Percentiles rank a stretch among this genome's conserved stretches.
phyloP scores from a whole-genome alignment of 2,888 invertebrate genomes.

The Acleris laterana region DNA sequence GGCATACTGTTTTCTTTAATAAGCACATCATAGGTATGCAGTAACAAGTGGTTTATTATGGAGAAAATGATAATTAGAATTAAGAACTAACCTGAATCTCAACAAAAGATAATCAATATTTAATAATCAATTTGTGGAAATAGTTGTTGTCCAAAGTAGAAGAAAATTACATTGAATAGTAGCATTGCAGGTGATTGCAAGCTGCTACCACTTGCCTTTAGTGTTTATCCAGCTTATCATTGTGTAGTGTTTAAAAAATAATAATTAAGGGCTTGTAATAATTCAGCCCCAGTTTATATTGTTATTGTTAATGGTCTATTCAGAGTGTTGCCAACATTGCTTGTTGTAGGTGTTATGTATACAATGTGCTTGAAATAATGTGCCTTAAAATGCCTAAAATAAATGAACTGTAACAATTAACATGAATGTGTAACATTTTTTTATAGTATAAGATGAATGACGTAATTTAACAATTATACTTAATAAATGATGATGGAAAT shows the following conservation, averaged over 20 bases:
- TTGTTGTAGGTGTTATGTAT: slow-evolving; percentile 24
- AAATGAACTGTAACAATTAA: slow-evolving; percentile 16
- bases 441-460: slow-evolving; percentile 2
- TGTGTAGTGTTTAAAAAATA: too few relatives aligned
- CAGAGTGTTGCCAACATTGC: slow-evolving; percentile 24
- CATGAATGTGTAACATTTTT: slow-evolving; percentile 7
- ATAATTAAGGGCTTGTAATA: too few relatives aligned
- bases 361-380: slow-evolving; percentile 29
- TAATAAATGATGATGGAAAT: slow-evolving; percentile 2
- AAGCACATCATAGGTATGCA: too few relatives aligned
- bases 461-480: slow-evolving; percentile 4
- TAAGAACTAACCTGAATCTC: slow-evolving; percentile 26
- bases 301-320: neutral
- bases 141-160: too few relatives aligned
- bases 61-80: neutral
- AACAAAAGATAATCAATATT: neutral
- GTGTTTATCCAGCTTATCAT: too few relatives aligned
- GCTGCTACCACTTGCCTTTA: too few relatives aligned
- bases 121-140: neutral
- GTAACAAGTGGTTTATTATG: too few relatives aligned
- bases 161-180: too few relatives aligned
- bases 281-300: too few relatives aligned
- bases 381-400: slow-evolving; percentile 38
- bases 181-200: too few relatives aligned
- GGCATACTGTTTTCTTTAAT: too few relatives aligned